A percentile compares a stretch with the other conserved stretches of the same genome.
These are phyloP conservation scores for Chelon auratus DNA, from an alignment of 2,797 vertebrate genomes.

Conservation along the genomic window DNA sequence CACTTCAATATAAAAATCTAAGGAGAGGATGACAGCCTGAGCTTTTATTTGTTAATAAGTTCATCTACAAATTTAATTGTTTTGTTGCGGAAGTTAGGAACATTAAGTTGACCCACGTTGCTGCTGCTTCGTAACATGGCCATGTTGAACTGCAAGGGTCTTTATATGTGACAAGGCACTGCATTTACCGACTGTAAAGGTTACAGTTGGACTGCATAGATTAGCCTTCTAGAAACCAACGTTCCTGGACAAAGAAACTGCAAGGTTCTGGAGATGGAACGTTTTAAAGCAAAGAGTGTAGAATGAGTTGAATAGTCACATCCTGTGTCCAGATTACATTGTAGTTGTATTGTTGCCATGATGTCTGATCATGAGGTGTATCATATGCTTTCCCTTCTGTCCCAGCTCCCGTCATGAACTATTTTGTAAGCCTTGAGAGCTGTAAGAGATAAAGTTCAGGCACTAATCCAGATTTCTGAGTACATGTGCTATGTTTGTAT, in stretches of 20 bases:
- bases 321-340: neutral
- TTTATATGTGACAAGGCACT: neutral
- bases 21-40: neutral
- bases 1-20: neutral
- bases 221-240: neutral
- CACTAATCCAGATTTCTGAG: too few relatives aligned
- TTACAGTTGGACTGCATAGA: neutral
- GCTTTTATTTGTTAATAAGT: neutral
- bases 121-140: neutral
- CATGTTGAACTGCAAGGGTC: neutral
- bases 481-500: too few relatives aligned
- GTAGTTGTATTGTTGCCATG: too few relatives aligned
- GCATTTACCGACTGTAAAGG: neutral
- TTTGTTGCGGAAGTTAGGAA: neutral
- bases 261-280: slow-evolving; percentile 10
- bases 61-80: neutral
- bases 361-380: neutral
- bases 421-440: too few relatives aligned
- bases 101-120: neutral
- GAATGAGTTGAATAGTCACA: neutral
- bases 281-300: neutral
- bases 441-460: too few relatives aligned
- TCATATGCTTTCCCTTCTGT: neutral
- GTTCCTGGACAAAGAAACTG: slow-evolving; percentile 1
- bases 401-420: too few relatives aligned